Evolutionary conservation across 53 echinoderm and acorn worm species (phyloP), one percentile per base, ranked within the genome.

Genomic region (Temnopleurus reevesii): DNA sequence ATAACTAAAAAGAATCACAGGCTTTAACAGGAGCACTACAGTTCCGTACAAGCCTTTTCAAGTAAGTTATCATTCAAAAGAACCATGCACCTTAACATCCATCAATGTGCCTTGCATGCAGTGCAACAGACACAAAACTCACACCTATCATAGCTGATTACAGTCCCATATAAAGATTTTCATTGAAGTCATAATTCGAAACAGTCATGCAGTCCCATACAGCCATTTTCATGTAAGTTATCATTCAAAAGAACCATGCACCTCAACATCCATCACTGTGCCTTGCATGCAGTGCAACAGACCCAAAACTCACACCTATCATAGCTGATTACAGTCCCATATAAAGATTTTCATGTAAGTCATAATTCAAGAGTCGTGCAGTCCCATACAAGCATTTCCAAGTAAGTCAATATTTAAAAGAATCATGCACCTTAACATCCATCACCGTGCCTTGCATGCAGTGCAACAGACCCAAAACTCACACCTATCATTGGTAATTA

Each of bases 241-340:
- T 10, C 46, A 4, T 77, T n/a, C n/a, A n/a, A n/a, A n/a, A n/a
- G n/a, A n/a, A n/a, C n/a, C 79, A 13, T 21, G 45, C 45, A 77
- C 60, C 13, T 59, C 60, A 59, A 6, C 60, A n/a, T 24, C 12
- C 23, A 6, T 24, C 60, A 17, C 12, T 15, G 15, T 51, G 53
- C 53, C 53, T 19, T 59, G 18, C 79, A 77, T 27, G 76, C 76
- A 45, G 46, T 45, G 23, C 46, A 9, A 21, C 79, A 45, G 47
- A 5, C 79, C n/a, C 47, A 46, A 9, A 17, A 77, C 79, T 77
- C 79, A 77, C 79, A 45, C 79, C 79, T 77, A 77, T 15, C 21
- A 19, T 43, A 17, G 45, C 79, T 46, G 79, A 77, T n/a, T n/a
- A n/a, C n/a, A n/a, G n/a, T n/a, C n/a, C n/a, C n/a, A n/a, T n/a